These are phyloP conservation scores for Antennarius maculatus DNA, from an alignment of 2,797 vertebrate genomes.

Conservation along the genomic window DNA sequence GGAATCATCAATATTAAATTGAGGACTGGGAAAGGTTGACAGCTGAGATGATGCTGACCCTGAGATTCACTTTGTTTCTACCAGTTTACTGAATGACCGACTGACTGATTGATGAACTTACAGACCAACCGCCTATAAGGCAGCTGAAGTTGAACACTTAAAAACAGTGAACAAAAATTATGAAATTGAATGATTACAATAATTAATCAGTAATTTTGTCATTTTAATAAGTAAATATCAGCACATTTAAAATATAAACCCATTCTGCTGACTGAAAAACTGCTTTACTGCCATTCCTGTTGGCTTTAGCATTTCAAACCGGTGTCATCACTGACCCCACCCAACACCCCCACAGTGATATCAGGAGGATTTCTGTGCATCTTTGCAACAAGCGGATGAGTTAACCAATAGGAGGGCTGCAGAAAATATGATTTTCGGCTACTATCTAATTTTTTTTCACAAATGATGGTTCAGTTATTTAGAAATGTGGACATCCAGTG, in stretches of 20 bases:
- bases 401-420: neutral
- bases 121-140: conserved; percentile 12
- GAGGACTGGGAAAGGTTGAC: conserved; percentile 33
- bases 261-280: neutral
- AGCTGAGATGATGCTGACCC: conserved; percentile 51
- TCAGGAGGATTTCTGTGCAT: neutral
- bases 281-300: too few species aligned
- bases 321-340: neutral
- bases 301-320: too few species aligned
- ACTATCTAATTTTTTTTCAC: neutral
- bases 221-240: neutral
- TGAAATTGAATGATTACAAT: neutral
- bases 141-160: conserved; percentile 24
- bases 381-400: neutral
- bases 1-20: conserved; percentile 45
- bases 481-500: neutral
- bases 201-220: too few species aligned
- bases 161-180: neutral
- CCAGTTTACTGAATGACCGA: conserved; percentile 34
- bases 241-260: neutral
- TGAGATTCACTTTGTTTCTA: conserved; percentile 41
- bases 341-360: neutral
- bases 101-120: conserved; percentile 40
- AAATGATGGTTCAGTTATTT: neutral
- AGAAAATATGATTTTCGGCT: neutral